These are phyloP conservation scores for Lichenostomus cassidix DNA, from an alignment of 2,113 vertebrate species.

Conservation along the genomic window DNA sequence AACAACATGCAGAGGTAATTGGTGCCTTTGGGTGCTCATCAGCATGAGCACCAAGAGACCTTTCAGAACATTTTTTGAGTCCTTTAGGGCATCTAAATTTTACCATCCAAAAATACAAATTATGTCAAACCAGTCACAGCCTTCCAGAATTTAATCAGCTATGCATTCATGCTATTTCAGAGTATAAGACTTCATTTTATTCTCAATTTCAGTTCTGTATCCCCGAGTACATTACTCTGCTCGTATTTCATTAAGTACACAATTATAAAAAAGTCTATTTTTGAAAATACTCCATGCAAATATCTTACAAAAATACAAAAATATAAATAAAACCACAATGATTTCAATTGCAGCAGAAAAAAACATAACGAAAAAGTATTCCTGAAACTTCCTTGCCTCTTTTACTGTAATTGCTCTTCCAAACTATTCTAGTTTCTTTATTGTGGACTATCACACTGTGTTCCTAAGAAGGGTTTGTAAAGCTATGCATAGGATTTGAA, in stretches of 20 bases:
- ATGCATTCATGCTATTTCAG: not conserved
- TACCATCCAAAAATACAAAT: not conserved
- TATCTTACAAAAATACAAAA: not conserved
- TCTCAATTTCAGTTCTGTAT: not conserved
- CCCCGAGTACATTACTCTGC: not conserved
- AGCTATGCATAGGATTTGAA: not conserved
- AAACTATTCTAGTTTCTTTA: not conserved
- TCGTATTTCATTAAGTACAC: not conserved
- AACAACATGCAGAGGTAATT: not conserved
- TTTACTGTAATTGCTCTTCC: not conserved
- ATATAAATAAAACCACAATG: not conserved
- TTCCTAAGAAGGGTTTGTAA: not conserved
- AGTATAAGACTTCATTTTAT: not conserved
- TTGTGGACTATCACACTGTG: not conserved
- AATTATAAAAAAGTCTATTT: not conserved
- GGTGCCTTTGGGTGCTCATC: not conserved
- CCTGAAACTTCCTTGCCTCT: not conserved
- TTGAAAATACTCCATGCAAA: not conserved
- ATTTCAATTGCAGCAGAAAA: not conserved
- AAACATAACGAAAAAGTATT: not conserved
- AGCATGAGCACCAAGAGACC: not conserved
- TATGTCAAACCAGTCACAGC: not conserved
- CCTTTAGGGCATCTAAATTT: not conserved
- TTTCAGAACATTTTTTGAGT: not conserved
- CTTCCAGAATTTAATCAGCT: not conserved